phyloP scores from a whole-genome alignment of 2,113 vertebrate genomes.

The Laterallus jamaicensis region DNA sequence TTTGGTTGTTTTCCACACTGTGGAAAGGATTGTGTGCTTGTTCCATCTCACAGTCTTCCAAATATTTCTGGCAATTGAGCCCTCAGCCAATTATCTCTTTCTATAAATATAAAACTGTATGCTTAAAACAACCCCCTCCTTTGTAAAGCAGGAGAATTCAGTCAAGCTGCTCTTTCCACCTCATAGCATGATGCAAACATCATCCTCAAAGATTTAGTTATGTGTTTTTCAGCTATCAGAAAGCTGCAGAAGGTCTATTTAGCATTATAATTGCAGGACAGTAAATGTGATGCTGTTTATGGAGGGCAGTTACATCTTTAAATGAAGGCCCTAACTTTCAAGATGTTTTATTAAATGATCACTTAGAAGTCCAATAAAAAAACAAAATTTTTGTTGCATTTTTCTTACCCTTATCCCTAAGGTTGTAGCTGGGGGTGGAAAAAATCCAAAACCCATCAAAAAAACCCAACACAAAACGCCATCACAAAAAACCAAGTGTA shows the following conservation, averaged over 20 bases:
- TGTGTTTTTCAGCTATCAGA: background rate
- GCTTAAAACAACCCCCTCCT: background rate
- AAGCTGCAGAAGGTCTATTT: background rate
- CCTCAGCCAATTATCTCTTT: background rate
- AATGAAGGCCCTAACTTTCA: background rate
- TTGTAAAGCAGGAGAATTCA: background rate
- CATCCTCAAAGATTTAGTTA: background rate
- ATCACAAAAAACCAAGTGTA: background rate
- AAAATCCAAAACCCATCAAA: too few relatives aligned
- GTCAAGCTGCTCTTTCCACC: background rate
- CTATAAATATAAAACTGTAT: background rate
- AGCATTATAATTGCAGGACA: background rate
- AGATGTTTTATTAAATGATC: background rate
- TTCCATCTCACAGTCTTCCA: background rate
- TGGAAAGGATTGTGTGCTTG: background rate
- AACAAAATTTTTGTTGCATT: background rate
- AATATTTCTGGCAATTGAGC: background rate
- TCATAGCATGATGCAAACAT: background rate
- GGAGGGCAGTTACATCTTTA: background rate
- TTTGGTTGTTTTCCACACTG: background rate
- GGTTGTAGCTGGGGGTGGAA: background rate
- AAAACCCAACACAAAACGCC: too few relatives aligned
- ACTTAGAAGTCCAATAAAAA: background rate
- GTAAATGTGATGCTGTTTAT: background rate
- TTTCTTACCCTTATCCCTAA: background rate